Base-by-base conservation (phyloP, 2,797 vertebrate genomes). In the Phataginus tetradactyla region DNA sequence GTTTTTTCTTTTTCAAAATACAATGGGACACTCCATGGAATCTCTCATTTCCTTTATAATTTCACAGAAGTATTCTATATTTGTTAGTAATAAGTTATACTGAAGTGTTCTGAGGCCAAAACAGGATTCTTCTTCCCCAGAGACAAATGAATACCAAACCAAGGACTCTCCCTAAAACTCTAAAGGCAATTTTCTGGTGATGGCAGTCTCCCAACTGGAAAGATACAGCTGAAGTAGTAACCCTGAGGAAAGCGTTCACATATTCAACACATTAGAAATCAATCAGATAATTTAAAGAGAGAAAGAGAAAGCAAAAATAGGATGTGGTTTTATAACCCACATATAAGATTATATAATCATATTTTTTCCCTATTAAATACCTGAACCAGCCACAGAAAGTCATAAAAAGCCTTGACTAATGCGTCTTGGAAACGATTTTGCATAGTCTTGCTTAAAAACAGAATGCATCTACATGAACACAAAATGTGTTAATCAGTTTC, bases 1-100 rank as follows among this genome's bases (percentile, higher is more conserved):
- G 45, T 45, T 78, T 72, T 84, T 75, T 90, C 95, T 90, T 68
- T 64, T 94, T 93, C 69, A 95, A 96, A 93, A 95, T 17, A 86
- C 39, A 71, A 0, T 86, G 49, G 49, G 32, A 61, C 34, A 69
- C 4, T 69, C 79, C 68, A 59, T 42, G 63, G 61, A 94, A 94
- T 83, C 64, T 71, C 88, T 79, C 69, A 37, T n/a, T 88, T 96
- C 39, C 55, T 93, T 81, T 74, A 42, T 23, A 74, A 91, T 61
- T 53, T 95, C 90, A 94, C 37, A 95, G n/a, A 85, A 94, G 68
- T 45, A 77, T 15, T 79, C 63, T 29, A 71, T 72, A 79, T 61
- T 88, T 72, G 25, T 53, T 29, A 68, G 61, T 32, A 42, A 42
- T 42, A 37, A 79, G 25, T 51, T 20, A 68, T 34, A 84, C 68